These are phyloP conservation scores for Ischnus inquisitorius DNA, from an alignment of 2,888 invertebrate genomes.

Conservation along the genomic window DNA sequence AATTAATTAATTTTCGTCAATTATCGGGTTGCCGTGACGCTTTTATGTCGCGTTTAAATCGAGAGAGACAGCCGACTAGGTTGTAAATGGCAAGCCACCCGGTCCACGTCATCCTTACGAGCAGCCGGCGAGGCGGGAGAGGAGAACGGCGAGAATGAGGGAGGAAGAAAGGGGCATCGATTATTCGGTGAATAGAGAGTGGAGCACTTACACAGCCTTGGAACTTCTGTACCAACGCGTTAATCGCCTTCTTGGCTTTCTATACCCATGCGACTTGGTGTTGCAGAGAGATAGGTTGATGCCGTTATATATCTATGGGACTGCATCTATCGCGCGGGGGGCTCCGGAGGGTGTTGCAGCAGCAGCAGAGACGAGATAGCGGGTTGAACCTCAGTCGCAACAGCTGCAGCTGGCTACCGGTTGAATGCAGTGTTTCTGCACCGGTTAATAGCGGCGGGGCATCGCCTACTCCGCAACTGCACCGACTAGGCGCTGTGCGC, in stretches of 20 bases:
- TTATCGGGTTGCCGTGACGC: not conserved
- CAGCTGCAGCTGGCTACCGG: slow-evolving; percentile 61
- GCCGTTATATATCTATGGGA: slow-evolving; percentile 7
- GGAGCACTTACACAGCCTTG: slow-evolving; percentile 17
- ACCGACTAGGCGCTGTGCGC: not conserved
- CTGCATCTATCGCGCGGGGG: not conserved
- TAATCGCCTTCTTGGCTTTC: slow-evolving; percentile 33
- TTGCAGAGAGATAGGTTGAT: not conserved
- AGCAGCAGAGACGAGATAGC: not conserved
- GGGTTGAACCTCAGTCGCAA: slow-evolving; percentile 44
- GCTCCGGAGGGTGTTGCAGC: not conserved
- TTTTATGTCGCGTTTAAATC: not conserved
- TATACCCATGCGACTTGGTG: not conserved
- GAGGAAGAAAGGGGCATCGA: slow-evolving; percentile 21
- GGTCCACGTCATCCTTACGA: slow-evolving; percentile 20
- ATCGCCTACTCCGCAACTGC: not conserved
- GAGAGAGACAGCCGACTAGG: not conserved
- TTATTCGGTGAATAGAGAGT: slow-evolving; percentile 38
- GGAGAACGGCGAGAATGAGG: not conserved
- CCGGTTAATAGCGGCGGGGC: slow-evolving; percentile 12
- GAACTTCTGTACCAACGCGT: slow-evolving; percentile 7
- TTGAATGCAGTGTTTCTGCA: slow-evolving; percentile 49
- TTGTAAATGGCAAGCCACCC: slow-evolving; percentile 11
- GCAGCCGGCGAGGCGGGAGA: not conserved
- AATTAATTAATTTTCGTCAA: slow-evolving; percentile 27